phyloP scores from a whole-genome alignment of 2,888 invertebrate species.

The Branchinecta sandiegonensis region DNA sequence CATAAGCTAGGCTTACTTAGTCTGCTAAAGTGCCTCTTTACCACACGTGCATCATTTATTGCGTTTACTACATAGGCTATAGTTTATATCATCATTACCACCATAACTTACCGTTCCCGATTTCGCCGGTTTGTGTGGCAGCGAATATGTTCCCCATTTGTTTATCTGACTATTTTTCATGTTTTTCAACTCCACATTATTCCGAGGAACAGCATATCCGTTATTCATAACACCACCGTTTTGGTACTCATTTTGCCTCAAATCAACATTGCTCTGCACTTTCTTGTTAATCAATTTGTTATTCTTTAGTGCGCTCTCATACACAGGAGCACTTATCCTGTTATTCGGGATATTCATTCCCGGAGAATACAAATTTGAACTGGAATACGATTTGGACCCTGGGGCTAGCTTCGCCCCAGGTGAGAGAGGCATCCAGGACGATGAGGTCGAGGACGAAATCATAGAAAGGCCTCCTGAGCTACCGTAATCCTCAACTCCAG shows the following conservation, averaged over 20 bases:
- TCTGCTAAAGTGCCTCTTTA: no score
- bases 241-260: background rate
- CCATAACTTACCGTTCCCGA: background rate
- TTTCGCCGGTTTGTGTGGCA: background rate
- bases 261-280: slow-evolving; percentile 10
- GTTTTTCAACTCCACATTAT: slow-evolving; percentile 7
- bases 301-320: background rate
- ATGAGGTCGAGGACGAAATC: slow-evolving; percentile 14
- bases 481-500: background rate
- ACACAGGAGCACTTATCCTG: background rate
- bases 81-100: no score
- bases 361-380: slow-evolving; percentile 3
- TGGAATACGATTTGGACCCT: background rate
- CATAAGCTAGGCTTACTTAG: no score
- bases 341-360: background rate
- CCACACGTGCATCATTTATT: no score
- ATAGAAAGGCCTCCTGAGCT: background rate
- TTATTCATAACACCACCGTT: slow-evolving; percentile 1
- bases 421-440: slow-evolving; percentile 10
- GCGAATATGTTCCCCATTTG: background rate
- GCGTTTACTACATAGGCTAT: no score
- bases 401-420: background rate
- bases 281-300: background rate
- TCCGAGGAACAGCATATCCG: slow-evolving; percentile 14
- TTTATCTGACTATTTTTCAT: slow-evolving; percentile 1